Evolutionary conservation across 2,888 invertebrate species (phyloP).

Genomic region (Nysson spinosus): DNA sequence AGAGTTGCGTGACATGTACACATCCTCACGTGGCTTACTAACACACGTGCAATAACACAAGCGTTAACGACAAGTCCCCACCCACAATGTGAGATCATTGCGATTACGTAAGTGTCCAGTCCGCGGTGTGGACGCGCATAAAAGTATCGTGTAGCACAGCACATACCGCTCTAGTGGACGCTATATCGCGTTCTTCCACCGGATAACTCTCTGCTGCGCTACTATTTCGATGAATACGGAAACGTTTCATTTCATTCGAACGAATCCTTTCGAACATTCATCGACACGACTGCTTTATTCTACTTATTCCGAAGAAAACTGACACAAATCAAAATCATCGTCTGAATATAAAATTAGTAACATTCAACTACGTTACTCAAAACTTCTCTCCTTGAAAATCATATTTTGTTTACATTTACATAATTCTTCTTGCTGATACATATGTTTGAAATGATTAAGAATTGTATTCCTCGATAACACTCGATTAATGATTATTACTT

Average conservation of each 20-base stretch:
- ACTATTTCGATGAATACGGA: constrained; percentile 30
- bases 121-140: constrained; percentile 56
- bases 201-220: constrained; percentile 18
- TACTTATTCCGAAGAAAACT: too few species aligned
- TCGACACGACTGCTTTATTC: too few species aligned
- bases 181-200: constrained; percentile 33
- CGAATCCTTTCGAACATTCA: constrained; percentile 1
- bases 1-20: not conserved
- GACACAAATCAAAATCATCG: too few species aligned
- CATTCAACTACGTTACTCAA: too few species aligned
- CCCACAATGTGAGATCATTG: constrained; percentile 75
- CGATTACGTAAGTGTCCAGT: constrained; percentile 74
- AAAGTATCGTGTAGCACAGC: constrained; percentile 56
- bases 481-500: too few species aligned
- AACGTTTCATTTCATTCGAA: constrained; percentile 25
- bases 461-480: too few species aligned
- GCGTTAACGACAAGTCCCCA: constrained; percentile 56
- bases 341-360: too few species aligned
- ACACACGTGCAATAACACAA: constrained; percentile 18
- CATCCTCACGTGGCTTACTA: constrained; percentile 11
- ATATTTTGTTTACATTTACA: too few species aligned
- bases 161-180: constrained; percentile 47
- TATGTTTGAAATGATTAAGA: too few species aligned
- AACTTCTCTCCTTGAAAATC: too few species aligned
- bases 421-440: too few species aligned